Percentiles rank a stretch among this genome's conserved stretches.
Evolutionary conservation across 2,888 invertebrate species (phyloP).

Genomic region (Orthonevra nobilis): DNA sequence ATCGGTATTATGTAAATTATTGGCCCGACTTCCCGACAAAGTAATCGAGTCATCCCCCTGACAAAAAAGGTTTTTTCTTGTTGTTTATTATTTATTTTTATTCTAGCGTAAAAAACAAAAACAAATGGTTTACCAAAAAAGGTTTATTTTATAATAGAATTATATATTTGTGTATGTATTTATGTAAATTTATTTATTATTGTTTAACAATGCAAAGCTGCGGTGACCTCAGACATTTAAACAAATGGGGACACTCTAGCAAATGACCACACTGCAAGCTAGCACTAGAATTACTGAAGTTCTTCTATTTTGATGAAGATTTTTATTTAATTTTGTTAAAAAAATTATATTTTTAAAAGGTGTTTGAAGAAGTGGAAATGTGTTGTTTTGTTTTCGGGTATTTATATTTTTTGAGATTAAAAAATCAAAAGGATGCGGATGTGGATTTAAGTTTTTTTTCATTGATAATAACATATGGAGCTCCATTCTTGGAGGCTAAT

Average conservation of each 20-base stretch:
- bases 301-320: neutral
- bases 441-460: too few species aligned
- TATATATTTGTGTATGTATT: constrained; percentile 34
- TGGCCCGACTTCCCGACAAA: constrained; percentile 98
- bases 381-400: neutral
- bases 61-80: constrained; percentile 29
- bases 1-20: constrained; percentile 96
- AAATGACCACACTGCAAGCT: neutral
- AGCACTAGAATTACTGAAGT: neutral
- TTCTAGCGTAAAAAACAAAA: constrained; percentile 35
- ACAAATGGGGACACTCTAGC: neutral
- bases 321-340: neutral
- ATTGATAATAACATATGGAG: too few species aligned
- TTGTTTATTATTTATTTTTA: constrained; percentile 44
- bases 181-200: constrained; percentile 32
- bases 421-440: too few species aligned
- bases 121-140: constrained; percentile 31
- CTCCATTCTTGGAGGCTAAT: too few species aligned
- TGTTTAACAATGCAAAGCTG: constrained; percentile 3
- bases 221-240: neutral
- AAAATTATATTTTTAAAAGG: too few species aligned
- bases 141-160: constrained; percentile 29
- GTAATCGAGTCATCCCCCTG: constrained; percentile 79
- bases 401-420: too few species aligned
- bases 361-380: too few species aligned